These are phyloP conservation scores for Oreortyx pictus DNA, from an alignment of 2,797 vertebrate species.

Conservation along the genomic window DNA sequence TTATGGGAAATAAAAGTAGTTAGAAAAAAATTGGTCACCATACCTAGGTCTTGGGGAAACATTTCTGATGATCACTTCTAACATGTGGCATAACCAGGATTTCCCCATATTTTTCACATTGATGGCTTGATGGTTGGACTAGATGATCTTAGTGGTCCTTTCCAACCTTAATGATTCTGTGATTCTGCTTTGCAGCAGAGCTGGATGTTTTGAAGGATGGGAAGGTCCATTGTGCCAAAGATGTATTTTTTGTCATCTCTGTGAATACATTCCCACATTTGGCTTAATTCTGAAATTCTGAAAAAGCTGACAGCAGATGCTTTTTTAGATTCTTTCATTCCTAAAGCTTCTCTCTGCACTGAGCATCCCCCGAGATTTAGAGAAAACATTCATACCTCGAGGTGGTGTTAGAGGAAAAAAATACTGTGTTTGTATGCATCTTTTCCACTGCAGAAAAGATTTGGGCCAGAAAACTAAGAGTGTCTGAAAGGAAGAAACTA, in stretches of 20 bases:
- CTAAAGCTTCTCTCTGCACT: neutral
- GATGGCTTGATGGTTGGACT: too few relatives aligned
- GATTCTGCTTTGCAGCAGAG: neutral
- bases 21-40: neutral
- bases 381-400: neutral
- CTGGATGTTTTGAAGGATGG: neutral
- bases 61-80: neutral
- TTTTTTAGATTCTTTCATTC: neutral
- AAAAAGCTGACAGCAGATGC: neutral
- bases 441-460: neutral
- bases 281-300: neutral
- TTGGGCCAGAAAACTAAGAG: neutral
- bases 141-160: too few relatives aligned
- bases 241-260: neutral
- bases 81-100: rapidly evolving
- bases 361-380: neutral
- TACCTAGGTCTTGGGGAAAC: neutral
- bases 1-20: neutral
- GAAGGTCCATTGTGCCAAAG: neutral
- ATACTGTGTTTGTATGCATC: neutral
- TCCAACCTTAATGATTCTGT: too few relatives aligned
- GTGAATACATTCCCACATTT: neutral
- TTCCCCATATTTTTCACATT: neutral
- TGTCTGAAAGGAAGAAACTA: neutral
- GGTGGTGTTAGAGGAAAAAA: neutral